These are phyloP conservation scores for Eulemur macaco DNA, from an alignment of 2,113 vertebrate genomes.

Conservation along the genomic window DNA sequence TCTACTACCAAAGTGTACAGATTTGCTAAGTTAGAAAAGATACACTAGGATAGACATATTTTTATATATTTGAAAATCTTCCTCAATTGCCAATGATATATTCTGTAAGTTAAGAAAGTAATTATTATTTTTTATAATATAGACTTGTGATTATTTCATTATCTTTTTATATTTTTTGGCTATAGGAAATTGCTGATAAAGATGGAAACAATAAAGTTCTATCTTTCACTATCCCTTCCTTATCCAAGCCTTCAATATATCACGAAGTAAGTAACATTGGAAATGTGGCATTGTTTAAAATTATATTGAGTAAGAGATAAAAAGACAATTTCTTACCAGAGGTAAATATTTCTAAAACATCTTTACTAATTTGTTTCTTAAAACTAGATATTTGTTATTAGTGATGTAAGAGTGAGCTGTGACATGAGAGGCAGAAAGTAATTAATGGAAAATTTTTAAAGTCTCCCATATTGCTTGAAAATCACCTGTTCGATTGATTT, in stretches of 20 bases:
- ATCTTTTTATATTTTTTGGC: constrained; percentile 55
- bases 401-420: background rate
- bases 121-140: background rate
- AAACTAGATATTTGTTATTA: constrained; percentile 35
- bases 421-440: constrained; percentile 1
- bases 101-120: constrained; percentile 51
- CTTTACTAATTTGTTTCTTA: constrained; percentile 54
- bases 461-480: background rate
- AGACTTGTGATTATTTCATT: constrained; percentile 46
- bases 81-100: background rate
- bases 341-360: constrained; percentile 35
- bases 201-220: constrained; percentile 98
- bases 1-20: background rate
- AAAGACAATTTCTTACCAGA: constrained; percentile 49
- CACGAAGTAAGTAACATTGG: constrained; percentile 91
- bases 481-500: background rate
- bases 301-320: constrained; percentile 52
- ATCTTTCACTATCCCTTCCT: constrained; percentile 97
- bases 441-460: constrained; percentile 28
- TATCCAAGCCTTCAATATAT: constrained; percentile 98
- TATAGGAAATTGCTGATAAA: constrained; percentile 98
- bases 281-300: constrained; percentile 60
- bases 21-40: constrained; percentile 24
- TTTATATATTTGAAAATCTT: constrained; percentile 29
- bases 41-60: background rate